Percentiles rank a stretch among this genome's conserved stretches.
These are phyloP conservation scores for Sphaeridia pumilis DNA, from an alignment of 2,888 invertebrate species.

Conservation along the genomic window DNA sequence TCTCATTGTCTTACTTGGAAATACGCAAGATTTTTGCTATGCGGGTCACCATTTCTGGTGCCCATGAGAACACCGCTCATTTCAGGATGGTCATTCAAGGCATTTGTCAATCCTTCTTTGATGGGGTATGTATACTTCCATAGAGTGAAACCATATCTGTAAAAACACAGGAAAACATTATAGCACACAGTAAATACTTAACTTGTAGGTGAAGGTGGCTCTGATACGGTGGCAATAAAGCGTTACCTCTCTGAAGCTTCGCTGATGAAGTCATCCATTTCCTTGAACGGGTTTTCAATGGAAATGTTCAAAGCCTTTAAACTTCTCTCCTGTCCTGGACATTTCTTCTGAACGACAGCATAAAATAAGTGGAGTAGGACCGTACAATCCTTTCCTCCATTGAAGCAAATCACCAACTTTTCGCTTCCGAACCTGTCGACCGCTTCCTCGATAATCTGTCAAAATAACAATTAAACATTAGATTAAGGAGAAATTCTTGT, in stretches of 20 bases:
- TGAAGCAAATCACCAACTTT: slow-evolving; percentile 82
- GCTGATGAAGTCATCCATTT: slow-evolving; percentile 69
- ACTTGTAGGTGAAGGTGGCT: no score
- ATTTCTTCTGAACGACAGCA: slow-evolving; percentile 42
- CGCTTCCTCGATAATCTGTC: slow-evolving; percentile 52
- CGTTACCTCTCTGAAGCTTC: slow-evolving; percentile 49
- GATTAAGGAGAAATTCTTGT: not conserved
- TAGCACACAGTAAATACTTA: no score
- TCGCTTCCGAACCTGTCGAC: slow-evolving; percentile 52
- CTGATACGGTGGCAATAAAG: no score
- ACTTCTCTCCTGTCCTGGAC: slow-evolving; percentile 37
- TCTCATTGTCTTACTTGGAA: slow-evolving; percentile 52
- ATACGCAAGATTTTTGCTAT: slow-evolving; percentile 52
- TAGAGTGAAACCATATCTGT: slow-evolving; percentile 59
- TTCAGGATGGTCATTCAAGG: slow-evolving; percentile 48
- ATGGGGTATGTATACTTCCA: slow-evolving; percentile 57
- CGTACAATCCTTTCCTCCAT: slow-evolving; percentile 98
- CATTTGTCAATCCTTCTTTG: slow-evolving; percentile 53
- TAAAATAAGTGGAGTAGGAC: slow-evolving; percentile 64
- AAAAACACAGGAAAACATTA: slow-evolving; percentile 20
- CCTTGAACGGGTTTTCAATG: slow-evolving; percentile 66
- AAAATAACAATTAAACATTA: slow-evolving; percentile 30
- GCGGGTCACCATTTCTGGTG: slow-evolving; percentile 75
- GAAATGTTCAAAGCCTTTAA: slow-evolving; percentile 68
- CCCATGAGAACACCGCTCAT: slow-evolving; percentile 87